Evolutionary conservation across 2,797 vertebrate species (phyloP).

Genomic region (Rhinoraja longicauda): DNA sequence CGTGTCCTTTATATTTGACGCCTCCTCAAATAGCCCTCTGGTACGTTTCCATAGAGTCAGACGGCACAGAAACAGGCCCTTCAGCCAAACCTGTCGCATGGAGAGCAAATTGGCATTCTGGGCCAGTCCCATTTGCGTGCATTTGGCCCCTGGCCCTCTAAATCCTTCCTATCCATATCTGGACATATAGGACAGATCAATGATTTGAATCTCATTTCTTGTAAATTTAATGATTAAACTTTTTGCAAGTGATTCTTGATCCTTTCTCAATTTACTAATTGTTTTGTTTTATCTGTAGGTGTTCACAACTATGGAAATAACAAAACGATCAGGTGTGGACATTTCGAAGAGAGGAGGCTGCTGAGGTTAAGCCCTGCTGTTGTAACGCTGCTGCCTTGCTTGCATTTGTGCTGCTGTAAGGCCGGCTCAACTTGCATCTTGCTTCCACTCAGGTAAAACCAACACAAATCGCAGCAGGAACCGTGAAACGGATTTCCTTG

Average conservation of each 20-base stretch:
- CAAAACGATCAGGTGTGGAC: constrained; percentile 79
- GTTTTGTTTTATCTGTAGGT: constrained; percentile 55
- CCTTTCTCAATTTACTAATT: background rate
- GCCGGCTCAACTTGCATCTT: constrained; percentile 38
- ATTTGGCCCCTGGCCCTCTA: no score
- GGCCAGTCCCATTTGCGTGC: no score
- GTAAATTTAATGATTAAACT: background rate
- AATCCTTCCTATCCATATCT: no score
- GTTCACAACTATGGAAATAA: constrained; percentile 83
- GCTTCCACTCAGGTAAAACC: constrained; percentile 46
- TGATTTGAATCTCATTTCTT: background rate
- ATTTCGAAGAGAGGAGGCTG: constrained; percentile 71
- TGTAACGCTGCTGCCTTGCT: constrained; percentile 59
- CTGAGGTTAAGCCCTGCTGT: constrained; percentile 95
- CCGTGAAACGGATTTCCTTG: background rate
- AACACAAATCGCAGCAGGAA: background rate
- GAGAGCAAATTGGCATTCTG: no score
- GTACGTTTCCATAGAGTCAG: background rate
- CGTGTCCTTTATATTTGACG: background rate
- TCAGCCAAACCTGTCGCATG: no score
- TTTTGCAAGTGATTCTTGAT: background rate
- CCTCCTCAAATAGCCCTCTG: background rate
- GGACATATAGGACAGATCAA: no score
- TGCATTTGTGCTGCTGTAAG: constrained; percentile 25
- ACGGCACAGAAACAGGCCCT: no score